Evolutionary conservation across 1,140 invertebrate species (phyloP).

Genomic region (Harpegnathos saltator): DNA sequence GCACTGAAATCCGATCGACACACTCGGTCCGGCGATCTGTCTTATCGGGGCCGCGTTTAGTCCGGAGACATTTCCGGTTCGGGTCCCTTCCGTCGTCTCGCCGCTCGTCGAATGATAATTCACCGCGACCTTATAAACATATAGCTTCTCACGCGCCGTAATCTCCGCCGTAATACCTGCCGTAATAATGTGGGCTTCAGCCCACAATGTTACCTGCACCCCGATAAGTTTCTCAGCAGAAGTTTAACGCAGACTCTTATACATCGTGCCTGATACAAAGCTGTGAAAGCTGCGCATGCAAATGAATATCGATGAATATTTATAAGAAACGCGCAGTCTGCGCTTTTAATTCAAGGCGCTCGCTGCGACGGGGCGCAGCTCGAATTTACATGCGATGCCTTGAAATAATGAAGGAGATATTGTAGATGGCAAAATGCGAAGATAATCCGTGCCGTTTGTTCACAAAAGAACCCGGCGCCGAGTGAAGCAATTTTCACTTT

Average conservation of each 20-base stretch:
- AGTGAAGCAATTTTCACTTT: neutral
- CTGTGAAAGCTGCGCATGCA: neutral
- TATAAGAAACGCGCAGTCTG: too few relatives aligned
- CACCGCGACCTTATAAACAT: too few relatives aligned
- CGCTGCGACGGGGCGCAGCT: too few relatives aligned
- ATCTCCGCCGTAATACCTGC: too few relatives aligned
- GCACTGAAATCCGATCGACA: constrained; percentile 73
- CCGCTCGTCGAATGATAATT: constrained; percentile 8
- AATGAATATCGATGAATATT: too few relatives aligned
- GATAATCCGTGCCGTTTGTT: neutral
- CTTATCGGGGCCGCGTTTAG: neutral
- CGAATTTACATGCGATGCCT: neutral
- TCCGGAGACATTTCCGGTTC: neutral
- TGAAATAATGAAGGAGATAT: neutral
- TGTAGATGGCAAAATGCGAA: too few relatives aligned
- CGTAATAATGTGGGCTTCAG: too few relatives aligned
- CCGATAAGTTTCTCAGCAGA: neutral
- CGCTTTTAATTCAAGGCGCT: too few relatives aligned
- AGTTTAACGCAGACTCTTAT: neutral
- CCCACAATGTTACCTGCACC: neutral
- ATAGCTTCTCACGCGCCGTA: too few relatives aligned
- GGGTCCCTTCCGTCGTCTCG: neutral
- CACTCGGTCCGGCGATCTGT: constrained; percentile 18
- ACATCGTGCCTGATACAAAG: neutral
- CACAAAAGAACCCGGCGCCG: neutral